Evolutionary conservation across 2,797 vertebrate species (phyloP).

Genomic region (Anguilla pacifica): DNA sequence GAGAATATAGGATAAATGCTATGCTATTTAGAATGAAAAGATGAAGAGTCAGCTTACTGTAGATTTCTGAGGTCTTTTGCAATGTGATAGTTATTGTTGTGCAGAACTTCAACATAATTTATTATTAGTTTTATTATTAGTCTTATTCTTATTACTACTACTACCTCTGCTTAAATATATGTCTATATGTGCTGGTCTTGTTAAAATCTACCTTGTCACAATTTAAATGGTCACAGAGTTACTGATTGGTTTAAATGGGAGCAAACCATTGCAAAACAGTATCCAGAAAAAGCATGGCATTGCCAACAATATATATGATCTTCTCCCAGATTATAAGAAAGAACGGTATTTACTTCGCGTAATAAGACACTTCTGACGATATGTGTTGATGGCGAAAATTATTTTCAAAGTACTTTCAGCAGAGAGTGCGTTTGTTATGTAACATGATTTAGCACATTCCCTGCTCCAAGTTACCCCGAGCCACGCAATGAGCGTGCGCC

Average conservation of each 20-base stretch:
- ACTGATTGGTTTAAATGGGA: conserved; percentile 11
- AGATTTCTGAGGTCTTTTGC: too few species aligned
- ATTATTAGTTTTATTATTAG: too few species aligned
- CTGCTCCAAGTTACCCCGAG: conserved; percentile 7
- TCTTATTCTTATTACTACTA: too few species aligned
- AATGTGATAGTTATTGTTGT: neutral
- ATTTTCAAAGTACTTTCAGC: neutral
- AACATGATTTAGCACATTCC: conserved; percentile 28
- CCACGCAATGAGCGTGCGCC: conserved; percentile 21
- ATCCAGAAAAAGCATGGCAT: neutral
- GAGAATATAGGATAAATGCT: too few species aligned
- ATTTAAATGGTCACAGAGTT: neutral
- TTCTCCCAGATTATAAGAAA: neutral
- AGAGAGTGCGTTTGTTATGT: conserved; percentile 20
- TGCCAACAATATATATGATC: neutral
- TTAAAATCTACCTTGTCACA: neutral
- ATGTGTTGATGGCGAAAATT: neutral
- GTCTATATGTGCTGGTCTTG: too few species aligned
- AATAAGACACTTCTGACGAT: neutral
- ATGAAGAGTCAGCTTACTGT: too few species aligned
- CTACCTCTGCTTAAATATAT: too few species aligned
- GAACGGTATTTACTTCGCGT: neutral
- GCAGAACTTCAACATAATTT: neutral
- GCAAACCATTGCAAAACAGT: conserved; percentile 3
- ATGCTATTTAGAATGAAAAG: too few species aligned